Evolutionary conservation across 2,888 invertebrate genomes (phyloP), one percentile per base, ranked within the genome.

Genomic region (Rhagonycha lutea): DNA sequence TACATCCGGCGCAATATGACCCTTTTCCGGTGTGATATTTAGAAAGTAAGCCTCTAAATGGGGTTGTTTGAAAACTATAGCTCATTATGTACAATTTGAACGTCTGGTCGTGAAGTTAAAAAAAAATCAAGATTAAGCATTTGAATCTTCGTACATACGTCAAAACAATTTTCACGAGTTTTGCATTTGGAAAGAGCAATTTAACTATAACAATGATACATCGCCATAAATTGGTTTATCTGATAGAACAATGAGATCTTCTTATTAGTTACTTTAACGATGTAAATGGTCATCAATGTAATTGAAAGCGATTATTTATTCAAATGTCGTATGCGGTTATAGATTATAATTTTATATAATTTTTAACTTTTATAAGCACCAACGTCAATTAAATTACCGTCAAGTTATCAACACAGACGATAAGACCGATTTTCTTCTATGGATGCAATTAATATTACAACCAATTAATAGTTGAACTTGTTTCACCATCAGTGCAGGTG

Each of bases 1-100:
- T 69, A 70, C 74, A 74, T 74, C 74, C 74, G 74, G 74, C 23
- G 70, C 70, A 74, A 65, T 74, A 74, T 74, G 74, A 63, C 68
- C 69, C 61, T 32, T 73, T 73, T 73, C 73, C 73, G 62, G 73
- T 63, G 47, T 32, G 71, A 65, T 65, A 65, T 65, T 71, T 24
- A 63, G 32, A 71, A 65, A 71, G 71, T 11, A 47, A 12, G 18
- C 26, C 14, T 63, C 32, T 32, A 60, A n/a, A 29, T 65, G 32
- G 71, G 71, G 63, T 14, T 32, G n/a, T 32, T 10, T n/a, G 14
- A 47, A 47, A 47, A 47, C 47, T 47, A 47, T 47, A 47, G 7
- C 47, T 47, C 47, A 47, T 47, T 47, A 47, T 47, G 47, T 47
- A n/a, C 47, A 47, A 47, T 47, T 47, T 47, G 47, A 8, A 47